Conservation (phyloP, 1,140 invertebrate genomes). For the Pteromalus puparum region DNA sequence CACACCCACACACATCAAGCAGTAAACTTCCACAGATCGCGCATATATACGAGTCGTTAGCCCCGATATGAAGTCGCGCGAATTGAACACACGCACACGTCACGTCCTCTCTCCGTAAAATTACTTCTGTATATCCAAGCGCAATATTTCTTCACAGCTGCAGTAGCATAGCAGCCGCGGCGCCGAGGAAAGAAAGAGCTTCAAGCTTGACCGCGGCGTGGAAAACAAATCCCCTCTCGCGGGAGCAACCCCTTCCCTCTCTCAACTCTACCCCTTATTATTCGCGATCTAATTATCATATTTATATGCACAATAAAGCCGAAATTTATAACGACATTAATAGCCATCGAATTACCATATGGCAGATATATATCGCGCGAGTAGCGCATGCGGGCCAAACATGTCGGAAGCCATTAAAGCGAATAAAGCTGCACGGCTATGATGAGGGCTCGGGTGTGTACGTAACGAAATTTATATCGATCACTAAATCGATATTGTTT, state of each 20-base stretch:
- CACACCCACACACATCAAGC: neutral
- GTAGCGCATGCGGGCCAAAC: neutral
- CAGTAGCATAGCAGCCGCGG: no score
- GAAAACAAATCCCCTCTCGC: neutral
- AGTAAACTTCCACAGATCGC: no score
- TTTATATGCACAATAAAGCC: constrained; percentile 30
- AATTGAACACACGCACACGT: neutral
- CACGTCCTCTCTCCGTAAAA: no score
- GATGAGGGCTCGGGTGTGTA: constrained; percentile 1
- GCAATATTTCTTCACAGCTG: neutral
- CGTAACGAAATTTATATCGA: constrained; percentile 27
- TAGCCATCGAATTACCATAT: constrained; percentile 46
- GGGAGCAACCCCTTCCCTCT: neutral
- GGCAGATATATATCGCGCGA: neutral
- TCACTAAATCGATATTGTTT: no score
- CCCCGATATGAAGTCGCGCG: neutral
- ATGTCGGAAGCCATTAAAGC: constrained; percentile 21
- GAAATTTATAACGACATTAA: constrained; percentile 46
- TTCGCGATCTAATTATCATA: constrained; percentile 44
- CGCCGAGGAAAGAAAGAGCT: neutral
- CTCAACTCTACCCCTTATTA: neutral
- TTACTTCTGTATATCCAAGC: neutral
- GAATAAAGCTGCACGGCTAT: constrained; percentile 25
- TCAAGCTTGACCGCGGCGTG: neutral
- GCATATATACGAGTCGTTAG: neutral